Evolutionary conservation across 2,888 invertebrate species (phyloP).

Genomic region (Cenopis cana): DNA sequence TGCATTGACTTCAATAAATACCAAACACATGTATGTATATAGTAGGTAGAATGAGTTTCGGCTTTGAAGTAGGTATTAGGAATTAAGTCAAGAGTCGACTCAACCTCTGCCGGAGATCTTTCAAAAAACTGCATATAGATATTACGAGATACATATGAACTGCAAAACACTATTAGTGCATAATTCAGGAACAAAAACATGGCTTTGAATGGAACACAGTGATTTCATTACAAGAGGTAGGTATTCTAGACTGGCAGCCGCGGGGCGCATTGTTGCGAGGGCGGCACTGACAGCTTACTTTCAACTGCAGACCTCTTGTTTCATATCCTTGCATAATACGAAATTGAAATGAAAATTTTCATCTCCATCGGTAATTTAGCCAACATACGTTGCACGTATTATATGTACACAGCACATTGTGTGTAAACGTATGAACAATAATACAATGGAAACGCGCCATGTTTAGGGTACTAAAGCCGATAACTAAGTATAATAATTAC

Average conservation of each 20-base stretch:
- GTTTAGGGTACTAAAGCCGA: background rate
- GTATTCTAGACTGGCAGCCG: background rate
- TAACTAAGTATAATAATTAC: no score
- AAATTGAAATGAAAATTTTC: background rate
- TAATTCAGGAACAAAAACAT: constrained; percentile 2
- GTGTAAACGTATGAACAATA: no score
- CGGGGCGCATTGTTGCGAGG: background rate
- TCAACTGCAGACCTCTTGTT: constrained; percentile 4
- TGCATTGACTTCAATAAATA: no score
- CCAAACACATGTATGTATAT: no score
- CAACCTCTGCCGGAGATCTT: background rate
- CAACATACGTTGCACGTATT: background rate
- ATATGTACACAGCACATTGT: background rate
- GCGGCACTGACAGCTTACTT: constrained; percentile 1
- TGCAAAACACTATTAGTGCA: background rate
- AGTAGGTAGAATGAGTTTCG: background rate
- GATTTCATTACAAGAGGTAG: constrained; percentile 12
- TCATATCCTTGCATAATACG: constrained; percentile 1
- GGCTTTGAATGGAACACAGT: background rate
- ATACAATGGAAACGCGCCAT: background rate
- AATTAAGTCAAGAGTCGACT: background rate
- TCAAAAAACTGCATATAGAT: background rate
- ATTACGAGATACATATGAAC: background rate
- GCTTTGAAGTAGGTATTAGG: background rate
- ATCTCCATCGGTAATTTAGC: background rate